Evolutionary conservation across 2,888 invertebrate genomes (phyloP).

Genomic region (Cerastis rubricosa): DNA sequence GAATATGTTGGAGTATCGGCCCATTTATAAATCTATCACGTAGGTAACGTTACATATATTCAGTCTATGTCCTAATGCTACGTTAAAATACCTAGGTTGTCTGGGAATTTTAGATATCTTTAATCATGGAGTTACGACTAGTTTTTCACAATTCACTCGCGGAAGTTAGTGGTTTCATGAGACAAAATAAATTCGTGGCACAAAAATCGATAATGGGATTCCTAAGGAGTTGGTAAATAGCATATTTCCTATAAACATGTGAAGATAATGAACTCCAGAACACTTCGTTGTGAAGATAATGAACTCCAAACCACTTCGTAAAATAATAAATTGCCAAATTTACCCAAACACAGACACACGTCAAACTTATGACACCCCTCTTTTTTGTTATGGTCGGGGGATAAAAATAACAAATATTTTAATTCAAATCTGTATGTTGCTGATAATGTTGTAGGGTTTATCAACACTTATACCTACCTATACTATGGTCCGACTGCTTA

Average conservation of each 20-base stretch:
- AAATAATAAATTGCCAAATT: too few species aligned
- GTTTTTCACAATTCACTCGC: neutral
- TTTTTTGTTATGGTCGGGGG: too few species aligned
- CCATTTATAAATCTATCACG: slow-evolving; percentile 47
- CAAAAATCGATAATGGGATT: neutral
- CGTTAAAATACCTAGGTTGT: neutral
- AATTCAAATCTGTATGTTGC: too few species aligned
- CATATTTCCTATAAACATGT: neutral
- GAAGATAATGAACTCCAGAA: neutral
- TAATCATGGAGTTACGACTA: neutral
- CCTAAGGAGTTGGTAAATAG: neutral
- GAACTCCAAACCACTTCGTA: too few species aligned
- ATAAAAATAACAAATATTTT: too few species aligned
- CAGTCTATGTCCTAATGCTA: slow-evolving; percentile 1
- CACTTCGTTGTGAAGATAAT: too few species aligned
- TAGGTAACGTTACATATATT: slow-evolving; percentile 8
- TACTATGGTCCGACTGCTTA: too few species aligned
- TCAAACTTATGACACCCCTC: too few species aligned
- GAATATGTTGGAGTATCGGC: slow-evolving; percentile 47
- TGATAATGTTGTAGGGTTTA: too few species aligned
- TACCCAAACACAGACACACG: too few species aligned
- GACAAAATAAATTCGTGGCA: neutral
- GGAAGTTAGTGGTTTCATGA: neutral
- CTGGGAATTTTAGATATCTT: neutral
- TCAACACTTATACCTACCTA: too few species aligned